Evolutionary conservation across 2,888 invertebrate genomes (phyloP), one percentile per base, ranked within the genome.

Genomic region (Catocala fraxini): DNA sequence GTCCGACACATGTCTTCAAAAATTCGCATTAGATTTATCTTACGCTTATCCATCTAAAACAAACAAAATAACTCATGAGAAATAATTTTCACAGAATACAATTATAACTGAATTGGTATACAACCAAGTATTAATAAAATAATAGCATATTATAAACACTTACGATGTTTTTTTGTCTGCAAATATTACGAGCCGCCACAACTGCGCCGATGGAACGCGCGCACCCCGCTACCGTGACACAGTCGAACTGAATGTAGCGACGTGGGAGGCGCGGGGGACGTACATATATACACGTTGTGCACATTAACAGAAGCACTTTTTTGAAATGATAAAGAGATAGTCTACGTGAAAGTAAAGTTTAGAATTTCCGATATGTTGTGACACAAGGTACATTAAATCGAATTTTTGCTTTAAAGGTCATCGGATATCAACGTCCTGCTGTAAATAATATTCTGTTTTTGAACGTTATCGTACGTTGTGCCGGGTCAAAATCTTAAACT

Each of bases 41-140:
- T 52, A 42, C 52, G 52, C 6, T 52, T 52, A 52, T 52, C 52
- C 52, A 52, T 52, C 52, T 52, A 52, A 52, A 52, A 42, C 52
- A 52, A 12, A 52, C 42, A 52, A 52, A 52, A 52, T 52, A 52
- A 52, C 0, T 25, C 42, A 52, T 52, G 9, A 52, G 15, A 52
- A 10, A 52, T 25, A 4, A 15, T 15, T 42, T 52, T 9, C 52
- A 42, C 10, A 52, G 25, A 15, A 42, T 52, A 42, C 9, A 4
- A 11, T 42, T 51, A 51, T 51, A 49, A 49, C 11, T 6, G 35
- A 35, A 35, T 13, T 45, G 0, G 11, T 45, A 7, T 45, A 45
- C 45, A 6, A 45, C 45, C 10, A 7, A 45, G 5, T 4, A 13
- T 4, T 45, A 45, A 45, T 4, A 45, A 45, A 45, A 45, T 45